Percentiles rank a stretch among this genome's conserved stretches.
Conservation (phyloP, 2,113 vertebrate species). For the Crotalus horridus region DNA sequence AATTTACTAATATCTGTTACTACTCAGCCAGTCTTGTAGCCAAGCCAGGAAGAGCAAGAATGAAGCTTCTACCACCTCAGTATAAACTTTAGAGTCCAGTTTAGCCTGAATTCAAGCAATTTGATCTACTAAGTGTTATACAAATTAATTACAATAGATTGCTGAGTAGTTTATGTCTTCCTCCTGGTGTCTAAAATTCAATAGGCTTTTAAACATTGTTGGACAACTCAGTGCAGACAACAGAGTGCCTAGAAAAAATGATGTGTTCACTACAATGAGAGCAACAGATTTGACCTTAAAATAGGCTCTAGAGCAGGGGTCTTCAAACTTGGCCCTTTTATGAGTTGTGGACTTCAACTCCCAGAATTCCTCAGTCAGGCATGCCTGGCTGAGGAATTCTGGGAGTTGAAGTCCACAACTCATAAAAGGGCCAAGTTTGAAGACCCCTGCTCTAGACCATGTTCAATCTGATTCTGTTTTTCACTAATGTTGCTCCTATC, state of each 20-base stretch:
- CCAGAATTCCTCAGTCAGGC: no score
- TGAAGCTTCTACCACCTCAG: neutral
- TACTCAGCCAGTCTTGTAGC: neutral
- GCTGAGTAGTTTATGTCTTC: neutral
- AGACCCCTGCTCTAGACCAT: neutral
- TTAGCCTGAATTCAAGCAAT: neutral
- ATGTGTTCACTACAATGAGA: neutral
- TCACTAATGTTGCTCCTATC: neutral
- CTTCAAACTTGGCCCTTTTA: no score
- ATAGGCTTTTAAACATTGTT: neutral
- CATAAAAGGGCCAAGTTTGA: no score
- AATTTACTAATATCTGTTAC: neutral
- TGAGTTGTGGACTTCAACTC: no score
- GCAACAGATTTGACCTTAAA: neutral
- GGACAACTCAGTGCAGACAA: neutral
- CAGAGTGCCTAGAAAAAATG: neutral
- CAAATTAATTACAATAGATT: neutral
- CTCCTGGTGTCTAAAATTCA: neutral
- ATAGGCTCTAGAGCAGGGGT: neutral
- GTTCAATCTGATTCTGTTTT: neutral
- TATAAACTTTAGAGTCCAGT: neutral
- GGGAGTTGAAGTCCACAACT: no score
- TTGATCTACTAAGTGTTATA: neutral
- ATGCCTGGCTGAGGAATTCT: no score
- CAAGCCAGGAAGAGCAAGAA: neutral